A percentile compares a stretch with the other conserved stretches of the same genome.
Conservation (phyloP, 2,797 vertebrate genomes). For the Poeciliopsis turneri region DNA sequence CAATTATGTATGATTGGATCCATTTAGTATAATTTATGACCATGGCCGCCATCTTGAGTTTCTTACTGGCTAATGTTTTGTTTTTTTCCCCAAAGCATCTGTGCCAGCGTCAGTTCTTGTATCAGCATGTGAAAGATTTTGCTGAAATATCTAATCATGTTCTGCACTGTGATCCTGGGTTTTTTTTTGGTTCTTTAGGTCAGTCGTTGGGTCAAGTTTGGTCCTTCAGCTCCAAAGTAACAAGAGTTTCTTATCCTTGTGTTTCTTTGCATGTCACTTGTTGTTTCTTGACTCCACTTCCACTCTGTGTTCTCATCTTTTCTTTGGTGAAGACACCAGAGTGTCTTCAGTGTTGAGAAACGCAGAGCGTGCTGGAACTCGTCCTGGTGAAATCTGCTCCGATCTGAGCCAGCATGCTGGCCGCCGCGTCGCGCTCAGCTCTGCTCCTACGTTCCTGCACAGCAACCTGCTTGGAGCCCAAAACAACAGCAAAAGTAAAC, state of each 20-base stretch:
- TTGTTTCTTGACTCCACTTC: neutral
- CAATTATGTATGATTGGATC: too few relatives aligned
- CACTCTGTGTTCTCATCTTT: constrained; percentile 2
- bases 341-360: constrained; percentile 32
- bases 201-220: neutral
- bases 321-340: constrained; percentile 30
- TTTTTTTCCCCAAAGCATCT: too few relatives aligned
- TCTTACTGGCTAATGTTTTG: too few relatives aligned
- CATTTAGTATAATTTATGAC: too few relatives aligned
- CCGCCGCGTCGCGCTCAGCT: constrained; percentile 2
- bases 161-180: constrained; percentile 1
- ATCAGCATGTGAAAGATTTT: too few relatives aligned
- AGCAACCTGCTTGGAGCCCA: neutral
- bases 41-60: too few relatives aligned
- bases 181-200: constrained; percentile 9
- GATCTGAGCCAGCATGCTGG: constrained; percentile 28
- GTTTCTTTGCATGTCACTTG: neutral
- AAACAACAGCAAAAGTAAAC: neutral
- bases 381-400: constrained; percentile 37
- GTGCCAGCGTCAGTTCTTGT: too few relatives aligned
- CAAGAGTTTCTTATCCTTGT: neutral
- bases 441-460: neutral
- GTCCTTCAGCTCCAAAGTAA: neutral
- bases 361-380: constrained; percentile 34
- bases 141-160: too few relatives aligned